Evolutionary conservation across 23 tunicate species (phyloP), one percentile per base, ranked within the genome.

Genomic region (Oikopleura vanhoeffeni): DNA sequence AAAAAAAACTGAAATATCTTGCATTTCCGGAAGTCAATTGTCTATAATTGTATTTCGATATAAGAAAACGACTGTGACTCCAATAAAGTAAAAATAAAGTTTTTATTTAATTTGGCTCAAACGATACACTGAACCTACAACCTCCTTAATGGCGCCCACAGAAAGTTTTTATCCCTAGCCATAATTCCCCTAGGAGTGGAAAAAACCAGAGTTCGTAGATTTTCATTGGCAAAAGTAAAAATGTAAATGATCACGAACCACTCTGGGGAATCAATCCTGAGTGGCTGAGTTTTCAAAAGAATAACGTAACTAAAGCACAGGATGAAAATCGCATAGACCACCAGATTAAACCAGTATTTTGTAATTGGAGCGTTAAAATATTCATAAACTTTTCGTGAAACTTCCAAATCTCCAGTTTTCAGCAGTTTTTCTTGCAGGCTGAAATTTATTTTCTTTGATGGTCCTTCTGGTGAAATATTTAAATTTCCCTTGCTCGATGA

Each of bases 341-440:
- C 84, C 34, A 90, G 86, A 76, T 88, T 86, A 86, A 90, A 85
- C 94, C 94, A 93, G 67, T 90, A 93, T 86, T 93, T 93, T 1
- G 98, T 90, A 76, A 93, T 90, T n/a, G 98, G 98, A 35, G 98
- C 94, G 85, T 93, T 93, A 84, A 89, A 92, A 40, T 89, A 92
- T 87, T 92, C 92, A 83, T 92, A 92, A 42, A 89, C 76, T 41
- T 92, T 92, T 82, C 90, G 87, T 67, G 88, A 85, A 85, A 89
- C 42, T 24, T 86, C 75, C 8, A 92, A 57, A 41, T 71, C 79
- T 33, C 35, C 64, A 49, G 64, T 49, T 13, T 24, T 13, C 64
- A 49, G 24, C 18, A 49, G 64, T 24, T 49, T 49, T n/a, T n/a
- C n/a, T n/a, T n/a, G n/a, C n/a, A n/a, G n/a, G n/a, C n/a, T n/a